Percentiles rank a stretch among this genome's conserved stretches.
Conservation (phyloP, 1,140 invertebrate genomes). For the Euwallacea similis region DNA sequence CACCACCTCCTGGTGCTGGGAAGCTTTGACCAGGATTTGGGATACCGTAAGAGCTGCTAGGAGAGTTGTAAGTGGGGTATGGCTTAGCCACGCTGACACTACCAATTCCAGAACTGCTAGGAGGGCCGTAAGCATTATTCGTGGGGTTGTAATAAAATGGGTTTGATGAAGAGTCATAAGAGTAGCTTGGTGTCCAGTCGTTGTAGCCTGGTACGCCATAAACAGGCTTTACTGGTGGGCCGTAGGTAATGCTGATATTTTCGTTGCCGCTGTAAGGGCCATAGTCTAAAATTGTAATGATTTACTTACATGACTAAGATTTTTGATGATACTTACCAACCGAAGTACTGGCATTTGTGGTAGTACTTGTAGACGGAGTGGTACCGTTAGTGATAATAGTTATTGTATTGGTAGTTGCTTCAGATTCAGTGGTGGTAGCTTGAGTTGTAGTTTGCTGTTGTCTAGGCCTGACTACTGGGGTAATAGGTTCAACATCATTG, state of each 20-base stretch:
- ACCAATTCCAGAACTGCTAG: background rate
- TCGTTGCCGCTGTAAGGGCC: conserved; percentile 50
- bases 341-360: conserved; percentile 6
- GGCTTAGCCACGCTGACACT: background rate
- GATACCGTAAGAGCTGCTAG: background rate
- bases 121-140: background rate
- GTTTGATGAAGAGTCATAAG: conserved; percentile 5
- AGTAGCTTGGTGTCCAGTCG: conserved; percentile 21
- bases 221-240: conserved; percentile 41
- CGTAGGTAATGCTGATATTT: conserved; percentile 49
- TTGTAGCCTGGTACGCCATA: conserved; percentile 24
- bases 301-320: too few relatives aligned
- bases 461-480: conserved; percentile 20
- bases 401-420: conserved; percentile 18
- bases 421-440: conserved; percentile 21
- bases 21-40: conserved; percentile 16
- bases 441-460: conserved; percentile 21
- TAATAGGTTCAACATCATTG: conserved; percentile 26
- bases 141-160: background rate
- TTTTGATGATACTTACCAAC: conserved; percentile 17
- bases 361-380: conserved; percentile 5
- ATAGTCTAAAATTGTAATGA: conserved; percentile 39
- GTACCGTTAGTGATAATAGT: conserved; percentile 34
- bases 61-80: conserved; percentile 9
- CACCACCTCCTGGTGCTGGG: background rate